Base-by-base conservation (phyloP, 2,113 vertebrate genomes). In the Ammodytes dubius region DNA sequence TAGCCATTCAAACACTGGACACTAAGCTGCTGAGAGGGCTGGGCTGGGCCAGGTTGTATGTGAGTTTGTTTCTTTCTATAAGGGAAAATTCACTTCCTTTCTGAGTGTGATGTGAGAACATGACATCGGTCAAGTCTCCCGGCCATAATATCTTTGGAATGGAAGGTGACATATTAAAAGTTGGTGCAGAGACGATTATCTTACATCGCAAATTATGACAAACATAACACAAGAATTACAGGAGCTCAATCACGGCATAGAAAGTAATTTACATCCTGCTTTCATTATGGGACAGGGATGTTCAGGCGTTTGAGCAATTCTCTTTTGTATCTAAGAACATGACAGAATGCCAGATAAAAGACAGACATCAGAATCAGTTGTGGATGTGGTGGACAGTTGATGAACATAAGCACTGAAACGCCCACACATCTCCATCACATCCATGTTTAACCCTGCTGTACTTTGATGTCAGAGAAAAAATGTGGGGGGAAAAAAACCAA, bases 391-490 rank as follows among this genome's bases (percentile, higher is more conserved):
- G 13, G 60, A 61, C 74, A 54, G 42, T 42, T 45, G 61, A 47
- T 27, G 10, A 74, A 37, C 19, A 7, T 68, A 73, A 64, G 50
- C 4, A 14, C 59, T 57, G 61, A 39, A 65, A 73, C 13, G 46
- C 40, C 37, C 35, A 4, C 56, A 43, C 54, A 39, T 75, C 68
- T 66, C 47, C 65, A 70, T 67, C 74, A 74, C 68, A 69, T 70
- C 81, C 57, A 15, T 40, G 79, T 82, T 86, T 72, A 76, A 81
- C 76, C 56, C 81, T 53, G 74, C 53, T 76, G 15, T 43, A 40
- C 60, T 86, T 43, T 81, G 81, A 87, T 56, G 56, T 86, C 74
- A 77, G 47, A 74, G 35, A 58, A 40, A 70, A 61, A 37, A 54
- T 65, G 15, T 42, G 12, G 3, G 45, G 45, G 9, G 40, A 45